These are phyloP conservation scores for Ardeotis arabs DNA, from an alignment of 2,113 vertebrate species.

Conservation along the genomic window DNA sequence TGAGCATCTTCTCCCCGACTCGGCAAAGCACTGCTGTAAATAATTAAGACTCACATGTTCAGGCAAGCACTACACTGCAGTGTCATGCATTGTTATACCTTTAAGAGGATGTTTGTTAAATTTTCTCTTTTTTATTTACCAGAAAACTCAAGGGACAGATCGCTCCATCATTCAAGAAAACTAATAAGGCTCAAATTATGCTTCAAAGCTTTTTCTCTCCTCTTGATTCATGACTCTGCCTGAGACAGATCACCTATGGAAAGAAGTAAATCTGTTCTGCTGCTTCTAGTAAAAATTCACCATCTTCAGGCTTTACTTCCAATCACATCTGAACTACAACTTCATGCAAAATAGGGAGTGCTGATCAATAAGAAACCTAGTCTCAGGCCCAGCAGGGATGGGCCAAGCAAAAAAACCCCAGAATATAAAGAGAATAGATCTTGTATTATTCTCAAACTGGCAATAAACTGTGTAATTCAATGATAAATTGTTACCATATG, in stretches of 20 bases:
- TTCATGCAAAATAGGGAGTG: not conserved
- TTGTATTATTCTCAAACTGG: not conserved
- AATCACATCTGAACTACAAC: not conserved
- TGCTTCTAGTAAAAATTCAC: not conserved
- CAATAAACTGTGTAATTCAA: not conserved
- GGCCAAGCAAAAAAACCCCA: not conserved
- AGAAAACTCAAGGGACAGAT: not conserved
- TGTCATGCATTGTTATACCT: not conserved
- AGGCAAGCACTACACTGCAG: not conserved
- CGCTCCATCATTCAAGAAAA: not conserved
- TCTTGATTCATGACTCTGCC: not conserved
- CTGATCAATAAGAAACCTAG: slow-evolving; percentile 9
- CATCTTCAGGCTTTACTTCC: not conserved
- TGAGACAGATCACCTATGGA: not conserved
- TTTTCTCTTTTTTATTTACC: not conserved
- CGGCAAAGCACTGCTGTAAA: not conserved
- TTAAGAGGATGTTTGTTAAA: not conserved
- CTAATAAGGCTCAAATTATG: not conserved
- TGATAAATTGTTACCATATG: not conserved
- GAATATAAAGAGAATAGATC: not conserved
- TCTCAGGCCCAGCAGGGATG: not conserved
- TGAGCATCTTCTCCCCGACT: not conserved
- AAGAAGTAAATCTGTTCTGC: not conserved
- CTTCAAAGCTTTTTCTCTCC: not conserved
- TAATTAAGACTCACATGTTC: not conserved